These are phyloP conservation scores for Myotis brandtii DNA, from an alignment of 2,113 vertebrate species.

Conservation along the genomic window DNA sequence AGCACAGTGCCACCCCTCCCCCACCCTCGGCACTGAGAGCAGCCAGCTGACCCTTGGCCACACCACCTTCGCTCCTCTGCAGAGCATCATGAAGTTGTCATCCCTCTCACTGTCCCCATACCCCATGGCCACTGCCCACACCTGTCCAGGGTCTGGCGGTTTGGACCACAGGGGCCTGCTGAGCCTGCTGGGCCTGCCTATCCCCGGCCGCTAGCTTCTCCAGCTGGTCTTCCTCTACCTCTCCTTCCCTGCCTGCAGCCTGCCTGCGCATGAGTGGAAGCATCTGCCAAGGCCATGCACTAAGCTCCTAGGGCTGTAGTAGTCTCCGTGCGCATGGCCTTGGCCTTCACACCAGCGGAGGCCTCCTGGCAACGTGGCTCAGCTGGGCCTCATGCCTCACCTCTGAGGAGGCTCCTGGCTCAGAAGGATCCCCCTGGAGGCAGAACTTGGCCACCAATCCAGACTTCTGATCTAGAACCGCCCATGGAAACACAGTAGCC, in stretches of 20 bases:
- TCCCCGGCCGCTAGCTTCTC: neutral
- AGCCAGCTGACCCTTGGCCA: neutral
- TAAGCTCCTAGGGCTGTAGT: neutral
- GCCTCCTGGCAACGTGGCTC: neutral
- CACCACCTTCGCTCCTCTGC: neutral
- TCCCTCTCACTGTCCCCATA: neutral
- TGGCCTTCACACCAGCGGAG: neutral
- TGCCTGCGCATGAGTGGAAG: neutral
- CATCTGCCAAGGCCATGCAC: neutral
- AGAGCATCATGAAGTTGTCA: neutral
- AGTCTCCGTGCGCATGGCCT: neutral
- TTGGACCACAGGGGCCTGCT: neutral
- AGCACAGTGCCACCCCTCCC: neutral
- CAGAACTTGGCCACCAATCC: neutral
- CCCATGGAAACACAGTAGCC: neutral
- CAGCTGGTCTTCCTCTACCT: neutral
- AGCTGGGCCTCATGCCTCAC: neutral
- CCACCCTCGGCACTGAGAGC: neutral
- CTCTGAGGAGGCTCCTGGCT: neutral
- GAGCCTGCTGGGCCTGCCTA: neutral
- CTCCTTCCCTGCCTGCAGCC: neutral
- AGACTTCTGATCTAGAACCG: constrained; percentile 4
- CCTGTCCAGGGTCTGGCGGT: neutral
- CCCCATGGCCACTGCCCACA: neutral
- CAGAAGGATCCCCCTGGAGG: neutral